Evolutionary conservation across 2,113 vertebrate genomes (phyloP), one percentile per base, ranked within the genome.

Genomic region (Calidris pygmaea): DNA sequence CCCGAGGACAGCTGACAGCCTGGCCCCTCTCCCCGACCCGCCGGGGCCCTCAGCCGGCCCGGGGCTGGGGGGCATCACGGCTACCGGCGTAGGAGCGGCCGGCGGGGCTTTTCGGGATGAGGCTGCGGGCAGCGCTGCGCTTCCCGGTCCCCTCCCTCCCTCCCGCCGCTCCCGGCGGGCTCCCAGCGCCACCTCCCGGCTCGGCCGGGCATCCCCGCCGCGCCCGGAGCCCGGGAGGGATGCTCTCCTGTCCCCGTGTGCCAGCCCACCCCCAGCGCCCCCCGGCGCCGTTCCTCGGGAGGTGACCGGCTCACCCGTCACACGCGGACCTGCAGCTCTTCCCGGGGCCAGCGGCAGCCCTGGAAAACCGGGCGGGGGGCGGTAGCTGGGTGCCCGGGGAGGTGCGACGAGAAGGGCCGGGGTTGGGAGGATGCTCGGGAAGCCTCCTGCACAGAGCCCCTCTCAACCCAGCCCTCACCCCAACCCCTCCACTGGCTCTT

Each of bases 141-240:
- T 11, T 15, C 41, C 23, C 12, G 2, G 12, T 26, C 22, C 48
- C 50, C 8, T 18, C 41, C 19, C 45, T 23, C 41, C 19, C 45
- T 32, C 26, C n/a, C 48, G 35, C 37, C 3, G 59, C 67, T 81
- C 39, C 68, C 77, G 24, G 45, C 65, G 70, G 35, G 14, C 16
- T 60, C 83, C 65, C 74, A 73, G 93, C 95, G 66, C 97, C 96
- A 82, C 79, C 95, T 97, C 87, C 80, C 76, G 96, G 90, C 53
- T 26, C 21, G 9, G 6, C 27, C 62, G 17, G 79, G 58, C 39
- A 85, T 48, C 26, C 41, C 48, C 63, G 65, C 62, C 66, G n/a
- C 55, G 22, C 48, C 32, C 34, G 26, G 58, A 3, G 47, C 30
- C 55, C 3, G 22, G 26, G 23, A 32, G 59, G 39, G 21, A 4